Evolutionary conservation across 2,888 invertebrate species (phyloP).

Genomic region (Pachliopta kotzebuea): DNA sequence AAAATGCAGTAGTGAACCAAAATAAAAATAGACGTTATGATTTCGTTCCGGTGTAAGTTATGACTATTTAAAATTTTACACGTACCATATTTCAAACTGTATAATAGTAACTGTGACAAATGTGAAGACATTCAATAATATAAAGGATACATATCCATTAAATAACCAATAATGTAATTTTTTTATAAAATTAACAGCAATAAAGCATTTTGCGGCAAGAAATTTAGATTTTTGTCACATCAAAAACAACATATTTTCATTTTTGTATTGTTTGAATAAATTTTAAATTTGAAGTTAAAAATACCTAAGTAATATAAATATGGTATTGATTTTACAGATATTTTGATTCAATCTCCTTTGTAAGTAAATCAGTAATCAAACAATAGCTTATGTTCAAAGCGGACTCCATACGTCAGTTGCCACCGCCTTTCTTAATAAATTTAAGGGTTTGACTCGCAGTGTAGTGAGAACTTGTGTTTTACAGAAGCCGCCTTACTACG

Average conservation of each 20-base stretch:
- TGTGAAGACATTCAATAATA: slow-evolving; percentile 45
- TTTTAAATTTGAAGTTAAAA: neutral
- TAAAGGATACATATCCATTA: slow-evolving; percentile 63
- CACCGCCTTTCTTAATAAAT: slow-evolving; percentile 64
- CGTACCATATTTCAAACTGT: slow-evolving; percentile 56
- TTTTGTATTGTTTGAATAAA: neutral
- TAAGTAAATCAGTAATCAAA: slow-evolving; percentile 66
- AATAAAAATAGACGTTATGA: slow-evolving; percentile 47
- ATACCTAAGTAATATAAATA: neutral
- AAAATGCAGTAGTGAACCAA: slow-evolving; percentile 47
- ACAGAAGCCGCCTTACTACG: slow-evolving; percentile 71
- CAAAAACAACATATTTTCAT: neutral
- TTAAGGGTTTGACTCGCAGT: slow-evolving; percentile 65
- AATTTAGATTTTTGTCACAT: neutral
- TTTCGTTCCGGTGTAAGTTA: slow-evolving; percentile 69
- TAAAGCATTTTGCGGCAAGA: neutral
- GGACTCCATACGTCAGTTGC: slow-evolving; percentile 56
- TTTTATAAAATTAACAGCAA: slow-evolving; percentile 31
- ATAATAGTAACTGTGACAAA: slow-evolving; percentile 59
- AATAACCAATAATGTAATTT: slow-evolving; percentile 19
- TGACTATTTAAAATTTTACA: slow-evolving; percentile 66
- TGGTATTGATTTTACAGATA: slow-evolving; percentile 9
- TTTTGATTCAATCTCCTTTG: slow-evolving; percentile 27
- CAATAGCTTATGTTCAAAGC: slow-evolving; percentile 62
- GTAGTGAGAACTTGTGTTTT: slow-evolving; percentile 74